Base-by-base conservation (phyloP, 2,888 invertebrate genomes). In the Phania funesta region DNA sequence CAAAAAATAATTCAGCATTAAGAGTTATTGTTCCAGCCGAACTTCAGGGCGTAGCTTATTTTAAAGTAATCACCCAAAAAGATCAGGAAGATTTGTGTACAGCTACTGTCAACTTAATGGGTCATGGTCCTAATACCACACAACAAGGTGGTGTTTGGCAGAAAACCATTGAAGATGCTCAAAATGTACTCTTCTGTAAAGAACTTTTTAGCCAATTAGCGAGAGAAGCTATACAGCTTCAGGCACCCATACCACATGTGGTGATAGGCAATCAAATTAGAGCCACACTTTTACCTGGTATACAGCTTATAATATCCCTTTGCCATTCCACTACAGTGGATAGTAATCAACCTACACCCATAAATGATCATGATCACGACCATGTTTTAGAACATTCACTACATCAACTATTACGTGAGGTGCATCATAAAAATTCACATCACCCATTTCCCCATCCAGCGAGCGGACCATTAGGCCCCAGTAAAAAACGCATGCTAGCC, bases 241-340 rank as follows among this genome's bases (percentile, higher is more conserved):
- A 97, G 87, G 96, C 97, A 0, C 95, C 96, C 0, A 97, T 98
- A 88, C 98, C 98, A 0, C 98, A 98, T 87, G 96, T 99, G 93
- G 98, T 99, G 7, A 97, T 98, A 46, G 98, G 98, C 56, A 98
- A 98, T 91, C 98, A 98, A 91, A 98, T 99, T 83, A 96, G 98
- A 92, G 97, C 98, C 3, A 98, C 98, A 22, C 96, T 97, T 6
- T 93, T 98, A 84, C 98, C 98, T 9, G 98, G 98, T 46, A 97
- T 98, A 82, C 98, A 98, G 88, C 91, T 99, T 20, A 95, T 97
- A 44, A 98, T 98, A 78, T 96, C 97, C 0, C 92, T 99, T 2
- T 97, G 98, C 87, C 98, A 98, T 90, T 96, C 97, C 64, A 94
- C 94, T 3, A 93, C 93, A 22, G 89, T 89, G 46, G 91, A 94